phyloP scores from a whole-genome alignment of 1,140 invertebrate genomes.

The Aradophagus sp. region DNA sequence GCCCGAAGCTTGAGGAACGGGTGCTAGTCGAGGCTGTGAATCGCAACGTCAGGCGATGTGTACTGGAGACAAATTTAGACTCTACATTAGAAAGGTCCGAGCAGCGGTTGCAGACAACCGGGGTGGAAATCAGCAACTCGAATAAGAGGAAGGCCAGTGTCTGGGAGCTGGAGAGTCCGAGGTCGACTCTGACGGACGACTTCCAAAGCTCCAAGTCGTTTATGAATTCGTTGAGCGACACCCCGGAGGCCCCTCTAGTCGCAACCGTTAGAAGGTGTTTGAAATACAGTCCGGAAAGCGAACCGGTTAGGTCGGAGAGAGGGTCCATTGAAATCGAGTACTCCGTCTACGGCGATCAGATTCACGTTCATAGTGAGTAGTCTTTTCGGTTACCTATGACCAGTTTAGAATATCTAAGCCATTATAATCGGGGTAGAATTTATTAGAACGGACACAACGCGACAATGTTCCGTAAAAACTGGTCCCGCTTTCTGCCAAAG shows the following conservation, averaged over 20 bases:
- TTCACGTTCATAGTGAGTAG: conserved; percentile 72
- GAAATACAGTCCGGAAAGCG: conserved; percentile 72
- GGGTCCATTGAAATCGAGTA: conserved; percentile 73
- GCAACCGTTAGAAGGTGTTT: conserved; percentile 72
- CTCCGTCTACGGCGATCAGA: conserved; percentile 63
- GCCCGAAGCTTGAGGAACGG: conserved; percentile 7
- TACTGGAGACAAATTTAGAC: conserved; percentile 70
- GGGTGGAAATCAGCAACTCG: conserved; percentile 29
- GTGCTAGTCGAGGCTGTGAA: conserved; percentile 63
- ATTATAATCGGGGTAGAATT: no score
- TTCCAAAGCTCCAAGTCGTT: conserved; percentile 70
- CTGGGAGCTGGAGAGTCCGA: conserved; percentile 71
- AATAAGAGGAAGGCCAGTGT: conserved; percentile 56
- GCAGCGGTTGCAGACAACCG: conserved; percentile 16
- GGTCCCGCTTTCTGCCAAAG: no score
- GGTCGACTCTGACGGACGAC: conserved; percentile 69
- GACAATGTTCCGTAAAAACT: no score
- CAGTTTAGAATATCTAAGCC: neutral
- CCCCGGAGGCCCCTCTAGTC: conserved; percentile 69
- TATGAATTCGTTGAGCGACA: conserved; percentile 63
- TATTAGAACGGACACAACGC: no score
- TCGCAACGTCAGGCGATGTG: conserved; percentile 67
- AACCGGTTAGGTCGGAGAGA: conserved; percentile 55
- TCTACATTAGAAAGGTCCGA: conserved; percentile 53
- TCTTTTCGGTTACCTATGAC: no score